Evolutionary conservation across 2,888 invertebrate species (phyloP), one percentile per base, ranked within the genome.

Genomic region (Drosophila macrospina): DNA sequence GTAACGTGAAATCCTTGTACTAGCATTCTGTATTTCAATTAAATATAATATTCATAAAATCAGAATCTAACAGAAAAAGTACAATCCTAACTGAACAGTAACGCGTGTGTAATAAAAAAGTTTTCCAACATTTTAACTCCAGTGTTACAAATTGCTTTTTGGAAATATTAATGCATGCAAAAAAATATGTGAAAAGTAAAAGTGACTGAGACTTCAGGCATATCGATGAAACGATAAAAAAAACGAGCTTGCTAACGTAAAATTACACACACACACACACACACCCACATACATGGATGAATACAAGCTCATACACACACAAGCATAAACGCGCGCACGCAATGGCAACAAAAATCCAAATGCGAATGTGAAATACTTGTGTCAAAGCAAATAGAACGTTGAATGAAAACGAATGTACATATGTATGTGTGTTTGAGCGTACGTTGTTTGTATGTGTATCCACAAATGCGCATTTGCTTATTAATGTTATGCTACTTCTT

Each of bases 131-230:
- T 60, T 30, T n/a, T 51, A 68, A 63, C 13, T 42, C 24, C 64
- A 73, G 47, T 67, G 68, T 26, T 52, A 30, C 16, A 55, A 39
- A 50, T 34, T 44, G 57, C 41, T 48, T 28, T 6, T 28, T 28
- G 2, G 51, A 65, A 44, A 66, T 32, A 50, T 36, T 44, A 57
- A 55, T 51, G 32, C 24, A 60, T 24, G 37, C 47, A 47, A 69
- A 71, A 57, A 50, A 59, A 57, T 52, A 63, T 54, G 87, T 85
- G 80, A 83, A 88, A 87, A 89, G 89, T 85, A 88, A 85, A 89
- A 89, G 85, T 85, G 86, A 67, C 65, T 20, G 50, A 50, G 41
- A 30, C 41, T 41, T 54, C 30, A 11, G 66, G 69, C 81, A 70
- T 81, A 85, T 80, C 85, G 80, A 82, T 77, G 70, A 77, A 80